Conservation (phyloP, 2,888 invertebrate species). For the Sminthurides aquaticus region DNA sequence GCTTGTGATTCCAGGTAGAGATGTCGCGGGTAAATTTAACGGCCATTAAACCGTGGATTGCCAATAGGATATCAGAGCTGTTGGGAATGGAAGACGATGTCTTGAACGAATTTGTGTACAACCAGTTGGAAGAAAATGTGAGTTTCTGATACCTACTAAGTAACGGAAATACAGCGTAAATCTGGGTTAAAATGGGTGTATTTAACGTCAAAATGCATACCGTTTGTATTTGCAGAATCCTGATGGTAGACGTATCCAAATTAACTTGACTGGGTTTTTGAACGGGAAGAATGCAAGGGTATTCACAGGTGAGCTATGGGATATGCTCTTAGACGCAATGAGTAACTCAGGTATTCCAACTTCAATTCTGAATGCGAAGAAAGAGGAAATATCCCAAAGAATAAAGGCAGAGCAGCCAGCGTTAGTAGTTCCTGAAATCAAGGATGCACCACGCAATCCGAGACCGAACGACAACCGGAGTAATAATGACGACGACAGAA, state of each 20-base stretch:
- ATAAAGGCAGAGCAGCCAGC: constrained; percentile 43
- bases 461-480: not conserved
- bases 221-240: constrained; percentile 50
- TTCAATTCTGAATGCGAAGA: constrained; percentile 87
- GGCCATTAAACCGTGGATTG: constrained; percentile 98
- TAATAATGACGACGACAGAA: not conserved
- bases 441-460: not conserved
- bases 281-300: constrained; percentile 95
- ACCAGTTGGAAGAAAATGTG: constrained; percentile 94
- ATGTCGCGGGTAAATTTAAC: constrained; percentile 97
- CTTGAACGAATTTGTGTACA: constrained; percentile 96
- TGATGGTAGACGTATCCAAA: constrained; percentile 98
- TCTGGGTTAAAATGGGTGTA: no score
- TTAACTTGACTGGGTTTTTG: constrained; percentile 97
- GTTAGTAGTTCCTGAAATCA: not conserved
- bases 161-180: no score
- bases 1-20: constrained; percentile 63
- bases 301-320: constrained; percentile 98
- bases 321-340: constrained; percentile 86
- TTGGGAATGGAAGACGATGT: constrained; percentile 98
- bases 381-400: constrained; percentile 87
- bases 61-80: constrained; percentile 89
- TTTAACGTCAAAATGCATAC: no score
- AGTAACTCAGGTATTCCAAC: constrained; percentile 94
- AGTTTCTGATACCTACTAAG: no score